phyloP scores from a whole-genome alignment of 2,113 vertebrate species.

The Garra rufa region DNA sequence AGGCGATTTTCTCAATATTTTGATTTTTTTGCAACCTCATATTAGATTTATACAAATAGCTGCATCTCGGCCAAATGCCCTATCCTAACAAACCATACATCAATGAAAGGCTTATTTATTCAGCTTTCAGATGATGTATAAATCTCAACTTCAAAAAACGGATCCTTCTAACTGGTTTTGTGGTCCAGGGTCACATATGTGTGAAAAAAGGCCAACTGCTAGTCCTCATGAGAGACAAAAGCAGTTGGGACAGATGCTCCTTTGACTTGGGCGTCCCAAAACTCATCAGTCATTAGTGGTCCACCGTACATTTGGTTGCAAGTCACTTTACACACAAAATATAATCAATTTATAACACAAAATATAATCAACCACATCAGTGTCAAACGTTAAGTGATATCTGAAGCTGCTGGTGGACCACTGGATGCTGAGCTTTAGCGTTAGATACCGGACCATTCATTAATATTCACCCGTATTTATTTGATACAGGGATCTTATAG shows the following conservation, averaged over 20 bases:
- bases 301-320: background rate
- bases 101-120: too few species aligned
- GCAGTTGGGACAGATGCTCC: slow-evolving; percentile 1
- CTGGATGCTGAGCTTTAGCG: background rate
- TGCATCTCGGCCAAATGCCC: too few species aligned
- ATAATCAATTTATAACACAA: background rate
- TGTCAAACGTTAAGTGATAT: background rate
- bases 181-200: too few species aligned
- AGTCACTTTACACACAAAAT: background rate
- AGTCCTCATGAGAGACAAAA: background rate
- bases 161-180: too few species aligned
- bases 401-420: background rate
- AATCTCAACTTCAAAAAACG: too few species aligned
- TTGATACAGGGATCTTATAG: background rate
- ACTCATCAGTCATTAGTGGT: background rate
- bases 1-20: too few species aligned
- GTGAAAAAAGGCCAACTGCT: background rate
- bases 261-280: background rate
- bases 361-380: background rate
- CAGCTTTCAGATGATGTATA: too few species aligned
- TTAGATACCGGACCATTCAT: background rate
- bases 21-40: too few species aligned
- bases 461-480: background rate
- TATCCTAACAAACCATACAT: too few species aligned
- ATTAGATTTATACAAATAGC: too few species aligned